A percentile compares a stretch with the other conserved stretches of the same genome.
Conservation (phyloP, 2,113 vertebrate genomes). For the Limanda limanda region DNA sequence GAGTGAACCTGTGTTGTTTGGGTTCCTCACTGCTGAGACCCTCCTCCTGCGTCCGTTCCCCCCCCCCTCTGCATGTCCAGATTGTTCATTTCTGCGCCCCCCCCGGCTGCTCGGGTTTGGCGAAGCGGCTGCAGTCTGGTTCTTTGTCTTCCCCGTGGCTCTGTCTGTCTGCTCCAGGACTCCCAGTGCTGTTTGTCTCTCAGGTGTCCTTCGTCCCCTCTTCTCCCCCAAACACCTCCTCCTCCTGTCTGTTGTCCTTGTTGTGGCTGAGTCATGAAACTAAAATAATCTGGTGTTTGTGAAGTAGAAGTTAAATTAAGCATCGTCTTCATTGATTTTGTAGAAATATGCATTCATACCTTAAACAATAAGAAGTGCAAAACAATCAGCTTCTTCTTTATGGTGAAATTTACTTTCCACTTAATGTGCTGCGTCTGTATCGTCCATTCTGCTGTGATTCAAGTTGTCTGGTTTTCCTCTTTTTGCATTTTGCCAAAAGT, state of each 20-base stretch:
- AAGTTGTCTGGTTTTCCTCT: too few species aligned
- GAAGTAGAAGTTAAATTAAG: too few species aligned
- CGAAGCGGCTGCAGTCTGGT: slow-evolving; percentile 18
- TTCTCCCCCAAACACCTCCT: background rate
- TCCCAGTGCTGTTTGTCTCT: slow-evolving; percentile 34
- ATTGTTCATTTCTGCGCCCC: slow-evolving; percentile 48
- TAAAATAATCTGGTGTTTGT: too few species aligned
- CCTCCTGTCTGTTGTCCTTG: background rate
- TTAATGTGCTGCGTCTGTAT: too few species aligned
- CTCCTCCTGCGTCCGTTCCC: background rate
- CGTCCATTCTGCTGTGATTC: too few species aligned
- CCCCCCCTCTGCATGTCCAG: slow-evolving; percentile 47
- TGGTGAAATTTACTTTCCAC: too few species aligned
- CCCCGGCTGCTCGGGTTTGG: background rate
- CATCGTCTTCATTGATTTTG: too few species aligned
- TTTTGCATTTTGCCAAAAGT: background rate
- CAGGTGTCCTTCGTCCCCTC: slow-evolving; percentile 12
- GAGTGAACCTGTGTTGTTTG: background rate
- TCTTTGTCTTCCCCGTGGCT: slow-evolving; percentile 45
- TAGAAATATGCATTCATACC: background rate
- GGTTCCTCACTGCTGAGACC: background rate
- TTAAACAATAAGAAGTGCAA: too few species aligned
- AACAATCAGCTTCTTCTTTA: too few species aligned
- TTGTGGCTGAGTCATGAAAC: background rate
- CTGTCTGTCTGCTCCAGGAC: slow-evolving; percentile 42